These are phyloP conservation scores for Oncorhynchus keta DNA, from an alignment of 2,113 vertebrate genomes.

Conservation along the genomic window DNA sequence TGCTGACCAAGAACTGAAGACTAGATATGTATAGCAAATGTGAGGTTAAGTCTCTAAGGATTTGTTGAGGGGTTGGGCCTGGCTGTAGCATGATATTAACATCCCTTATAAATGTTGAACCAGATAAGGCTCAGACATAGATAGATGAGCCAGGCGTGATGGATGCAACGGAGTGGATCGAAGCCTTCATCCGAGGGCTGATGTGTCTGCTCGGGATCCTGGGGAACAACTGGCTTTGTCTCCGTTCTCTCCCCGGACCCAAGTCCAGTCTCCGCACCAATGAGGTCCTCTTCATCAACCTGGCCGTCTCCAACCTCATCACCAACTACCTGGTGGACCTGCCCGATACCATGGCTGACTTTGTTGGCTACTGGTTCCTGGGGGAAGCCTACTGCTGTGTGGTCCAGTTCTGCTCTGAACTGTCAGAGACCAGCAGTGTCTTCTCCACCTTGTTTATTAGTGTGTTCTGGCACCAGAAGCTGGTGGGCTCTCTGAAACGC, in stretches of 20 bases:
- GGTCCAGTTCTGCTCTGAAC: slow-evolving; percentile 64
- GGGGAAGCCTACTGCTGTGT: slow-evolving; percentile 61
- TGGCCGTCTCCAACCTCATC: slow-evolving; percentile 76
- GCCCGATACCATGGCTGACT: slow-evolving; percentile 65
- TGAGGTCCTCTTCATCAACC: slow-evolving; percentile 73
- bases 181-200: slow-evolving; percentile 54
- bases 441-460: slow-evolving; percentile 75
- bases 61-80: slow-evolving; percentile 27
- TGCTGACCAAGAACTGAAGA: not conserved
- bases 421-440: slow-evolving; percentile 78
- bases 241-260: slow-evolving; percentile 56
- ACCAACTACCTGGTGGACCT: slow-evolving; percentile 76
- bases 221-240: slow-evolving; percentile 72
- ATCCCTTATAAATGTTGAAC: slow-evolving; percentile 30
- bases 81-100: not conserved
- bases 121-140: not conserved
- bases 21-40: too few species aligned
- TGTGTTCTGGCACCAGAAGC: slow-evolving; percentile 76
- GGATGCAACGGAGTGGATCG: slow-evolving; percentile 43
- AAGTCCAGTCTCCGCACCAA: slow-evolving; percentile 58
- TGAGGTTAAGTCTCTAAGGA: too few species aligned
- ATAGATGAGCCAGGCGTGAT: slow-evolving; percentile 23
- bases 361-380: slow-evolving; percentile 61
- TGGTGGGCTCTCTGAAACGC: slow-evolving; percentile 68
- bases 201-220: slow-evolving; percentile 70